Evolutionary conservation across 2,888 invertebrate species (phyloP).

Genomic region (Sarcophaga subvicina): DNA sequence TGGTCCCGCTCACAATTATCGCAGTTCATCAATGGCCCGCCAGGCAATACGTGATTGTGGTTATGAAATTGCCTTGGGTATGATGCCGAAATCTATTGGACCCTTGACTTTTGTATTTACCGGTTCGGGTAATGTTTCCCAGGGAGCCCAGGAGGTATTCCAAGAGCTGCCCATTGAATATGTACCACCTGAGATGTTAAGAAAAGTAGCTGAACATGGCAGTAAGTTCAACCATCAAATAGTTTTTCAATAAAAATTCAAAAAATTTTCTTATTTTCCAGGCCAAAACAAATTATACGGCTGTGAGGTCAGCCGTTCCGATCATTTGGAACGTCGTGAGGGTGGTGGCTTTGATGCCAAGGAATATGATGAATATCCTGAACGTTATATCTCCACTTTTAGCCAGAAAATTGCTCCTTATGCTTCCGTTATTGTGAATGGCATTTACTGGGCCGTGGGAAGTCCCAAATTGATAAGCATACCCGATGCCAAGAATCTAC

Average conservation of each 20-base stretch:
- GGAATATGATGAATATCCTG: conserved; percentile 96
- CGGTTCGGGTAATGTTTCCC: conserved; percentile 98
- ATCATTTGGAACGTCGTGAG: conserved; percentile 95
- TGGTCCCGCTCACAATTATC: conserved; percentile 99
- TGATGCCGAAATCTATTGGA: conserved; percentile 99
- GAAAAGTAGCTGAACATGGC: conserved; percentile 98
- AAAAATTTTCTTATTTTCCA: conserved; percentile 77
- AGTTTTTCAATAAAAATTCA: not conserved
- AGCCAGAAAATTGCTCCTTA: conserved; percentile 98
- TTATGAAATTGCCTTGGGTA: conserved; percentile 96
- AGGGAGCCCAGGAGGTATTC: conserved; percentile 96
- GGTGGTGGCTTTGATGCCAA: conserved; percentile 94
- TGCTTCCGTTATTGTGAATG: conserved; percentile 97
- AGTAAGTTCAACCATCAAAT: conserved; percentile 83
- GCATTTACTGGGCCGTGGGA: conserved; percentile 99
- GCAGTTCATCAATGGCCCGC: conserved; percentile 98
- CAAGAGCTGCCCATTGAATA: conserved; percentile 99
- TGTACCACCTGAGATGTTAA: conserved; percentile 96
- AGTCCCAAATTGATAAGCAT: conserved; percentile 98
- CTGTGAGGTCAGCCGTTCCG: conserved; percentile 95
- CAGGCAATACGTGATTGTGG: conserved; percentile 99
- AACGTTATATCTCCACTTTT: conserved; percentile 97
- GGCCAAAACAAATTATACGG: conserved; percentile 97
- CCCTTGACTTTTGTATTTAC: conserved; percentile 99
- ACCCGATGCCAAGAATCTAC: conserved; percentile 97